Evolutionary conservation across 2,888 invertebrate genomes (phyloP).

Genomic region (Dryobotodes eremita): DNA sequence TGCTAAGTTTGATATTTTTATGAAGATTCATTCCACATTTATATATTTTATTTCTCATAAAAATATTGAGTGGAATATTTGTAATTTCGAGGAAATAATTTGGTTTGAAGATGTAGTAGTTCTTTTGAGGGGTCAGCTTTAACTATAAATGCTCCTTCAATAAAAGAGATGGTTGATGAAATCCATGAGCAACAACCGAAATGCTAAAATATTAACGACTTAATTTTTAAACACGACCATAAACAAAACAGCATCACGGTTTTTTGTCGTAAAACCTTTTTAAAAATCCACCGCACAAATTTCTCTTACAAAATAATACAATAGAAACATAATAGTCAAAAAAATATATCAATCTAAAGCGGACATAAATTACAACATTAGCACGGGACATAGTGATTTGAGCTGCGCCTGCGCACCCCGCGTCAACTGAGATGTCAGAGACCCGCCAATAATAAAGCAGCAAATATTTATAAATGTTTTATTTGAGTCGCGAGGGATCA

Average conservation of each 20-base stretch:
- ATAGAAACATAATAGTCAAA: conserved; percentile 63
- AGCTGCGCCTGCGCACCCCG: conserved; percentile 68
- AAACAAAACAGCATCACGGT: not conserved
- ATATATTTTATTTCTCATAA: conserved; percentile 20
- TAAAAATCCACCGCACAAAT: conserved; percentile 14
- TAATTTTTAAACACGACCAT: conserved; percentile 7
- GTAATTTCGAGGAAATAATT: conserved; percentile 12
- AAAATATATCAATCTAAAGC: conserved; percentile 65
- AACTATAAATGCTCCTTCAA: not conserved
- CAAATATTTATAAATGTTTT: conserved; percentile 91
- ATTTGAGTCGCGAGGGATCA: conserved; percentile 81
- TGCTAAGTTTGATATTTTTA: conserved; percentile 36
- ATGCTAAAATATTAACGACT: not conserved
- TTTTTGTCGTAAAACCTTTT: conserved; percentile 5
- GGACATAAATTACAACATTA: conserved; percentile 68
- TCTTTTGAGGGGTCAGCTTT: not conserved
- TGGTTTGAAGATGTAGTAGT: not conserved
- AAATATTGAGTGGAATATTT: conserved; percentile 20
- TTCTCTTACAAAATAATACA: conserved; percentile 40
- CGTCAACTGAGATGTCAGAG: conserved; percentile 68
- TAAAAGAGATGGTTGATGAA: not conserved
- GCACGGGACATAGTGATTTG: conserved; percentile 53
- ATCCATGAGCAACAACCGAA: not conserved
- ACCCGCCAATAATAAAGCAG: conserved; percentile 79
- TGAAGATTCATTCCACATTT: conserved; percentile 37